A percentile compares a stretch with the other conserved stretches of the same genome.
These are phyloP conservation scores for Phrynosoma platyrhinos DNA, from an alignment of 2,113 vertebrate species.

Conservation along the genomic window DNA sequence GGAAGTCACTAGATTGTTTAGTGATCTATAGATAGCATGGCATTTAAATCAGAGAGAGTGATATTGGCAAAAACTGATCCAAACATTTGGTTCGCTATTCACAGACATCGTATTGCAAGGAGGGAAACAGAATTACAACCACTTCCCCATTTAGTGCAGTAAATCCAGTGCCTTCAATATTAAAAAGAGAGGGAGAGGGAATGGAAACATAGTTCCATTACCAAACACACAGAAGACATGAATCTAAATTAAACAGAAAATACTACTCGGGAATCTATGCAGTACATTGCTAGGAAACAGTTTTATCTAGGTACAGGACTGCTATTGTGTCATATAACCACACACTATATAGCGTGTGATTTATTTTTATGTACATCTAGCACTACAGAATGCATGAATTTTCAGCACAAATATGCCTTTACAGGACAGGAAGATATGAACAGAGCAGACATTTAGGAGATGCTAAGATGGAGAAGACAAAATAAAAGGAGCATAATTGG, in stretches of 20 bases:
- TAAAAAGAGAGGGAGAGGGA: background rate
- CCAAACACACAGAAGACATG: background rate
- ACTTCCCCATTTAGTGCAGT: background rate
- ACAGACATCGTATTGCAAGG: background rate
- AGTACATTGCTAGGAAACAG: conserved; percentile 2
- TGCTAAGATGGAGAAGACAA: background rate
- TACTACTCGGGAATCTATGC: background rate
- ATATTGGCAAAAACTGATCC: background rate
- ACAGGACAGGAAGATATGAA: background rate
- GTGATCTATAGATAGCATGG: background rate
- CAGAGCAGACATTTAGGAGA: background rate
- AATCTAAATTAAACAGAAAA: conserved; percentile 9
- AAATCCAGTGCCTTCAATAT: conserved; percentile 1
- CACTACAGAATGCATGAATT: background rate
- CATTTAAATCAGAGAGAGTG: background rate
- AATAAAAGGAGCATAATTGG: background rate
- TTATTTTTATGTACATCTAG: conserved; percentile 10
- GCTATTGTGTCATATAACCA: background rate
- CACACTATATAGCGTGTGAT: background rate
- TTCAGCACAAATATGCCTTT: background rate
- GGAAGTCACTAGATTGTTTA: background rate
- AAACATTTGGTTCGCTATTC: conserved; percentile 9
- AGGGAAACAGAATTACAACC: background rate
- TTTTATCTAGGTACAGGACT: conserved; percentile 7
- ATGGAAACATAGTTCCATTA: background rate